Base-by-base conservation (phyloP, 1,140 invertebrate species). In the Hylaeus volcanicus region DNA sequence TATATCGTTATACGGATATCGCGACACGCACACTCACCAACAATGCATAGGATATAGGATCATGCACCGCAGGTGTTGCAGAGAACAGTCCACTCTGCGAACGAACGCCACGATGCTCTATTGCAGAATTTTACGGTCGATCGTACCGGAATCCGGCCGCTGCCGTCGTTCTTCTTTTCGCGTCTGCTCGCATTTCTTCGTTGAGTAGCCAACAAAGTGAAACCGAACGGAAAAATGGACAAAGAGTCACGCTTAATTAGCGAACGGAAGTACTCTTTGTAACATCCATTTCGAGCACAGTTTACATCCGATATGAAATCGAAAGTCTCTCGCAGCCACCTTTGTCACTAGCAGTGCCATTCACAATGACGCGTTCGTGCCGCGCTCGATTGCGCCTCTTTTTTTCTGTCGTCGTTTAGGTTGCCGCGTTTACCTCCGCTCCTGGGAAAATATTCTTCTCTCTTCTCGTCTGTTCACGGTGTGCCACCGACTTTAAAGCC, bases 31-130 rank as follows among this genome's bases (percentile, higher is more conserved):
- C 86, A 89, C 85, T 88, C 86, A 89, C 86, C 88, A 83, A 87
- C 83, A 89, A 90, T 88, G 85, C 86, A 89, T 87, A 68, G 79
- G 80, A 89, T 78, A 89, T 87, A 68, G 79, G 80, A 89, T 78
- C 83, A 74, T 84, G 80, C 82, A 88, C 81, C 84, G 84, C 84
- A 84, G 78, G 84, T 89, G 87, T 87, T 78, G 73, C 78, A 66
- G 81, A 66, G 81, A 70, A 39, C 60, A 45, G 77, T 79, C 69
- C 83, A 83, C 82, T 80, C 74, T 79, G 70, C 45, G 56, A 82
- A 68, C 64, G 55, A 73, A 78, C 56, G 56, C 58, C 51, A 56
- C 76, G 66, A 70, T 77, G 79, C 58, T 68, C n/a, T 61, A 81
- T 26, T 15, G 26, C 61, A 43, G 45, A 53, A 65, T 78, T 71